phyloP scores from a whole-genome alignment of 2,888 invertebrate genomes.

The Apamea sordens region DNA sequence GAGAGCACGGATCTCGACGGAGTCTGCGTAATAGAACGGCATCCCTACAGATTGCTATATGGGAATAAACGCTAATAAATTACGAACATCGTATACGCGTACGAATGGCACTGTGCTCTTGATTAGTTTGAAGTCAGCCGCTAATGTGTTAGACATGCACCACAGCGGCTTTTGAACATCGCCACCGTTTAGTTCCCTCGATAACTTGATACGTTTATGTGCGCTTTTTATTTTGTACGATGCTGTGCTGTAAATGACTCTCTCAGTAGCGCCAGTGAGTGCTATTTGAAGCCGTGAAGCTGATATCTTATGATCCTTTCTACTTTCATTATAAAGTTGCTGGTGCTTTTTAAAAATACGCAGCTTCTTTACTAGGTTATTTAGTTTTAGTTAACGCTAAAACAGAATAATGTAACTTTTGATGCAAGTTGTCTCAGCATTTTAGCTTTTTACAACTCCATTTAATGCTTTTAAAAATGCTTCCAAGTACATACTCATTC shows the following conservation, averaged over 20 bases:
- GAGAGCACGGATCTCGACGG: constrained; percentile 87
- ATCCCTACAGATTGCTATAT: constrained; percentile 90
- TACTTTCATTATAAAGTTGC: constrained; percentile 29
- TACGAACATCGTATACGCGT: constrained; percentile 88
- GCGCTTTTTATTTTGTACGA: constrained; percentile 54
- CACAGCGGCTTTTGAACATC: constrained; percentile 58
- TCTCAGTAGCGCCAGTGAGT: constrained; percentile 62
- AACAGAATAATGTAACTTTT: constrained; percentile 36
- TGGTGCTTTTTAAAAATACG: constrained; percentile 39
- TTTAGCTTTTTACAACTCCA: constrained; percentile 23
- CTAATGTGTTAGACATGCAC: constrained; percentile 83
- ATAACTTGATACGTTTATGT: constrained; percentile 49
- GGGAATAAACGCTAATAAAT: constrained; percentile 90
- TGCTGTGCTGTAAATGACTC: constrained; percentile 44
- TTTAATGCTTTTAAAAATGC: background rate
- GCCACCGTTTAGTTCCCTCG: constrained; percentile 44
- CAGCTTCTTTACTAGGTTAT: constrained; percentile 15
- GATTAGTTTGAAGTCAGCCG: constrained; percentile 89
- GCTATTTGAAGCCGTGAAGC: constrained; percentile 65
- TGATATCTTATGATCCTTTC: constrained; percentile 68
- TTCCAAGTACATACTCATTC: background rate
- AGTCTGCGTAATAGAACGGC: constrained; percentile 90
- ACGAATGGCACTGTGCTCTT: constrained; percentile 85
- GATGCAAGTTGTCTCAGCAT: constrained; percentile 13
- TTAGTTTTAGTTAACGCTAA: constrained; percentile 19